These are phyloP conservation scores for Pyrgilauda ruficollis DNA, from an alignment of 2,113 vertebrate genomes.

Conservation along the genomic window DNA sequence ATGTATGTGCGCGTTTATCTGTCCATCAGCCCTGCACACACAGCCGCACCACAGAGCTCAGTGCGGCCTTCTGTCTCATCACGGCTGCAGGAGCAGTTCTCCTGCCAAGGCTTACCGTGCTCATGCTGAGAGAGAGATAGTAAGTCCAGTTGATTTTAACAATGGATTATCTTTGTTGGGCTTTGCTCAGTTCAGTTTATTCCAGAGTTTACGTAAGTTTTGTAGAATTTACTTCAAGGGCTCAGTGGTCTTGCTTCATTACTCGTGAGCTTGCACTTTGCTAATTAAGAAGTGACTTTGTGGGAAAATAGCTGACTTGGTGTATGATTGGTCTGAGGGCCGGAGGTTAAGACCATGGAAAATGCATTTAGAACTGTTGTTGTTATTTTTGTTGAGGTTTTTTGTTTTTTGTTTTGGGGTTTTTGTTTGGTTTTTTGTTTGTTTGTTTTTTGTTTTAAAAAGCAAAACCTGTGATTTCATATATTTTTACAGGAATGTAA, in stretches of 20 bases:
- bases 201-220: neutral
- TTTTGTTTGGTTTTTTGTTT: neutral
- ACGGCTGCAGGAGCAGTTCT: neutral
- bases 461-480: neutral
- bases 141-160: neutral
- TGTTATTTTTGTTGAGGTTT: neutral
- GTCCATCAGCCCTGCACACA: neutral
- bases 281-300: neutral
- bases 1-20: neutral
- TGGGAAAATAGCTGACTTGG: neutral
- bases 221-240: neutral
- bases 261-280: neutral
- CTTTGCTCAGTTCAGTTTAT: neutral
- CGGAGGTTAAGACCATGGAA: neutral
- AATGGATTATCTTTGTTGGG: neutral
- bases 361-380: neutral
- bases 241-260: neutral
- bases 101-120: neutral
- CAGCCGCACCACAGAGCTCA: rapidly evolving
- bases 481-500: neutral
- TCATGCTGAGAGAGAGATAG: neutral
- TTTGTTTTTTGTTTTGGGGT: neutral
- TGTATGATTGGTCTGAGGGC: neutral
- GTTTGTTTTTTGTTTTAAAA: neutral
- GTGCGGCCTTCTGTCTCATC: neutral